These are phyloP conservation scores for Ophioninae sp. DNA, from an alignment of 2,888 invertebrate genomes.

Conservation along the genomic window DNA sequence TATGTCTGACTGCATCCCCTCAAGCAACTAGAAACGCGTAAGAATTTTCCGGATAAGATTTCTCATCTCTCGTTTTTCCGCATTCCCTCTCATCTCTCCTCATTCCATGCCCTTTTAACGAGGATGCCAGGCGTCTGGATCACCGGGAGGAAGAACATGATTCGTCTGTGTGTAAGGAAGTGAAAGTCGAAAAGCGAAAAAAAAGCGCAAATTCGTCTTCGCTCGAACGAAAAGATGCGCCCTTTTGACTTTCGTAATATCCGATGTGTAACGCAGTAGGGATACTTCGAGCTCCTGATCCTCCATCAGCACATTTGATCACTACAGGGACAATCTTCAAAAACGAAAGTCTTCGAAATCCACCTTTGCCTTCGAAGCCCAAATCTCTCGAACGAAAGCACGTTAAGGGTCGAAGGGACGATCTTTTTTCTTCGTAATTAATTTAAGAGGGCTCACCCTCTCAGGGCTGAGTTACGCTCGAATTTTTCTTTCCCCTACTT, in stretches of 20 bases:
- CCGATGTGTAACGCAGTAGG: no score
- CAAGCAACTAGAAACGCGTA: constrained; percentile 64
- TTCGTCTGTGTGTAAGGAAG: constrained; percentile 64
- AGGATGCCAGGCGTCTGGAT: constrained; percentile 68
- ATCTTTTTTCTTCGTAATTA: constrained; percentile 80
- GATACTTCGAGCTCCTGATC: neutral
- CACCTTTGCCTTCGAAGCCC: no score
- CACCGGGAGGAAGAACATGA: constrained; percentile 57
- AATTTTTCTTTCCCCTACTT: constrained; percentile 51
- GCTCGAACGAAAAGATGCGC: no score
- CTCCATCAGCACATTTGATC: no score
- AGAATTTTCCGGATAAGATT: constrained; percentile 70
- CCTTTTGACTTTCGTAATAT: no score
- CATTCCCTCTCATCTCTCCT: constrained; percentile 26
- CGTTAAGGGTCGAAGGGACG: constrained; percentile 71
- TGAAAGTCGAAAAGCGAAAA: no score
- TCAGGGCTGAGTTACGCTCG: constrained; percentile 50
- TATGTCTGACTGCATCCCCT: constrained; percentile 65
- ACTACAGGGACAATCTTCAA: no score
- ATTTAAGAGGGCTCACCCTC: constrained; percentile 78
- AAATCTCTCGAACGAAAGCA: constrained; percentile 51
- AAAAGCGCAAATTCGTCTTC: no score
- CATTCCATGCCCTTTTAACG: constrained; percentile 67
- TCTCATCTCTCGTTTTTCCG: constrained; percentile 48
- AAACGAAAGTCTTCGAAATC: no score